phyloP scores from a whole-genome alignment of 2,888 invertebrate genomes.

The Tribolium freemani region DNA sequence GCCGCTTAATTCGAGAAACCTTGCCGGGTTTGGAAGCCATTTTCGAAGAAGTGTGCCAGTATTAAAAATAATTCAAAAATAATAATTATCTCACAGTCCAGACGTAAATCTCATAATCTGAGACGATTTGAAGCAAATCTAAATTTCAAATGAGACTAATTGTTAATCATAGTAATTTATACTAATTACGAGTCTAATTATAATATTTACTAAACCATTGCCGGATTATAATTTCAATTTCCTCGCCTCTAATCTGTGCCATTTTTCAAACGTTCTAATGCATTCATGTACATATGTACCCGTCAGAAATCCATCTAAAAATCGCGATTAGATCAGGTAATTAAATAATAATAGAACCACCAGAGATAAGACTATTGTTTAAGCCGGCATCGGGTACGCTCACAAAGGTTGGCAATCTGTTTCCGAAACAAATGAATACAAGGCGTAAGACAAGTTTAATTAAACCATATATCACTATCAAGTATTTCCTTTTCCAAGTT shows the following conservation, averaged over 20 bases:
- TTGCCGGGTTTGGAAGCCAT: background rate
- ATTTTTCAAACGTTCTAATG: background rate
- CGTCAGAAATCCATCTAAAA: conserved; percentile 22
- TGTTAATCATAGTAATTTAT: background rate
- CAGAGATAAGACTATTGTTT: conserved; percentile 59
- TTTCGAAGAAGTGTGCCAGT: background rate
- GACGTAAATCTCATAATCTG: background rate
- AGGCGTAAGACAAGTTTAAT: conserved; percentile 68
- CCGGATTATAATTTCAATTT: background rate
- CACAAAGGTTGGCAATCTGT: conserved; percentile 65
- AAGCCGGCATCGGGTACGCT: conserved; percentile 54
- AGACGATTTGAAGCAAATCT: background rate
- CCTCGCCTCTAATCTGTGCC: background rate
- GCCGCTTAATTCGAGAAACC: background rate
- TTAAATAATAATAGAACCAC: conserved; percentile 56
- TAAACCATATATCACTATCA: conserved; percentile 68
- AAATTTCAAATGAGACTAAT: background rate
- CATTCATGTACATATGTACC: conserved; percentile 35
- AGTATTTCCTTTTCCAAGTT: conserved; percentile 62
- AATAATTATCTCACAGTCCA: background rate
- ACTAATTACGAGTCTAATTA: background rate
- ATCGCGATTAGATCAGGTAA: conserved; percentile 38
- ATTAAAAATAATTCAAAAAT: too few species aligned
- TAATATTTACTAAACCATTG: background rate
- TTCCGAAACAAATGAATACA: conserved; percentile 69